phyloP scores from a whole-genome alignment of 2,888 invertebrate genomes.

The Parascotia fuliginaria region DNA sequence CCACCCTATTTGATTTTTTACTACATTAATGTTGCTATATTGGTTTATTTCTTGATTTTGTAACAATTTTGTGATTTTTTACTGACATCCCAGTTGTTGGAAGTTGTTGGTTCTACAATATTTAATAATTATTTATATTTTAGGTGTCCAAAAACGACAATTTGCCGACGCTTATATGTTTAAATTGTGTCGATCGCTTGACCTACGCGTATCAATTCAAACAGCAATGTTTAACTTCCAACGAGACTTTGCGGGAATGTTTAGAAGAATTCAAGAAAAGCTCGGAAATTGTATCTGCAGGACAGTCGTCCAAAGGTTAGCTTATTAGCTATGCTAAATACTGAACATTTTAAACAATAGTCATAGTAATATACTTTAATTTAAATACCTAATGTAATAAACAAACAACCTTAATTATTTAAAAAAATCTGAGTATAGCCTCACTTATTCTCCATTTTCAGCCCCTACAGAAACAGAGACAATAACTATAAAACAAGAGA shows the following conservation, averaged over 20 bases:
- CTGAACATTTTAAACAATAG: not conserved
- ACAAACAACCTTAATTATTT: no score
- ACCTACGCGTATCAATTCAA: conserved; percentile 81
- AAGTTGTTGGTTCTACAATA: no score
- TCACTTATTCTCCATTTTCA: conserved; percentile 16
- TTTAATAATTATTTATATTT: no score
- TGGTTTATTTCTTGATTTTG: conserved; percentile 68
- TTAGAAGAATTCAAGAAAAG: conserved; percentile 77
- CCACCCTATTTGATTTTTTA: conserved; percentile 81
- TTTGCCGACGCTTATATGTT: conserved; percentile 80
- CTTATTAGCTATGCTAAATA: not conserved
- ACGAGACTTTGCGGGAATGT: conserved; percentile 81
- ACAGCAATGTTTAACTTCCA: conserved; percentile 79
- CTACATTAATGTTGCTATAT: conserved; percentile 83
- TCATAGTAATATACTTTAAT: no score
- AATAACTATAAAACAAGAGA: conserved; percentile 83
- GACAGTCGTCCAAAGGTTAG: conserved; percentile 63
- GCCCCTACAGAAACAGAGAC: conserved; percentile 71
- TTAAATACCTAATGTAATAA: no score
- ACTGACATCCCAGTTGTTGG: conserved; percentile 74
- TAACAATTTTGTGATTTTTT: conserved; percentile 68
- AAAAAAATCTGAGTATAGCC: no score
- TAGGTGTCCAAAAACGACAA: conserved; percentile 79
- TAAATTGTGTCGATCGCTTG: conserved; percentile 80
- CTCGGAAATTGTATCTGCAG: conserved; percentile 63